These are phyloP conservation scores for Willisornis vidua DNA, from an alignment of 2,113 vertebrate species.

Conservation along the genomic window DNA sequence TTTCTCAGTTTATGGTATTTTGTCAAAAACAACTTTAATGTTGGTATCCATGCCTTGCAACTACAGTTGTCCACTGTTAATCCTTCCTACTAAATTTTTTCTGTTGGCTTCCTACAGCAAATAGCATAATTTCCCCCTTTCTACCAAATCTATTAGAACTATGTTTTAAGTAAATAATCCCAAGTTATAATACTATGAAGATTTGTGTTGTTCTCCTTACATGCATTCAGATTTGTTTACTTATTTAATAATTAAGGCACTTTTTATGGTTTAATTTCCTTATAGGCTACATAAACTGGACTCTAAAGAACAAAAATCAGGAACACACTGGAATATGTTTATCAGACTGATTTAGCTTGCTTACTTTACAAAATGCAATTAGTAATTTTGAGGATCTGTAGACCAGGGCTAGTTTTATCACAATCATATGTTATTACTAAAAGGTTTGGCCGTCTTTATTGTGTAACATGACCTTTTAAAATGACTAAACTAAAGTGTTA, in stretches of 20 bases:
- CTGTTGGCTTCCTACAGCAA: background rate
- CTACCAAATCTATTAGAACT: background rate
- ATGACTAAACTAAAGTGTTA: constrained; percentile 1
- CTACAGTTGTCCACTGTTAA: background rate
- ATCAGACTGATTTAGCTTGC: background rate
- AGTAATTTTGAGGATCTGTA: background rate
- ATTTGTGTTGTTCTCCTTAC: background rate
- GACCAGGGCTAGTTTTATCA: background rate
- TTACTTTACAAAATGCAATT: background rate
- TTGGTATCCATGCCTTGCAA: background rate
- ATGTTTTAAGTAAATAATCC: background rate
- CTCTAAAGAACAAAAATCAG: background rate
- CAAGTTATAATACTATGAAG: background rate
- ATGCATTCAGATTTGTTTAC: background rate
- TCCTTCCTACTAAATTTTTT: background rate
- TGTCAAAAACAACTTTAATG: background rate
- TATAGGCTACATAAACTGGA: background rate
- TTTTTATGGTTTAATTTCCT: background rate
- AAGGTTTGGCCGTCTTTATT: constrained; percentile 4
- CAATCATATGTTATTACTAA: background rate
- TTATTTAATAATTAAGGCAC: background rate
- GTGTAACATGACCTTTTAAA: constrained; percentile 31
- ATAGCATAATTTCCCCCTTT: background rate
- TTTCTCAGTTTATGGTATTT: constrained; percentile 8
- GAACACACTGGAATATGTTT: background rate